phyloP scores from a whole-genome alignment of 30 jellyfish, hydroid and myxozoan genomes.

The Morbakka virulenta region DNA sequence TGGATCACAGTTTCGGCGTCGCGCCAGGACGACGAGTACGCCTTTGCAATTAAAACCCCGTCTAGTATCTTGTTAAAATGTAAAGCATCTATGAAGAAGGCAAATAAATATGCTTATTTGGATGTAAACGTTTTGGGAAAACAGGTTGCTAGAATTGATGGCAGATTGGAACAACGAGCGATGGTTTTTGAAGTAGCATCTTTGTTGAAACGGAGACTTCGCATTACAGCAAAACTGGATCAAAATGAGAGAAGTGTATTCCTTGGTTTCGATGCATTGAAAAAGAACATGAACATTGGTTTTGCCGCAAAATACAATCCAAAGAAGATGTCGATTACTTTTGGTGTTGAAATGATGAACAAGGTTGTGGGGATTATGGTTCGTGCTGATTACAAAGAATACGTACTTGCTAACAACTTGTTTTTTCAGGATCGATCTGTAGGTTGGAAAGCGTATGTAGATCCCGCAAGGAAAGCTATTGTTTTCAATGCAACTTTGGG shows the following conservation, averaged over 20 bases:
- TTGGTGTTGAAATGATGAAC: constrained; percentile 57
- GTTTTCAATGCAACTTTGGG: constrained; percentile 74
- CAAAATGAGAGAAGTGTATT: constrained; percentile 41
- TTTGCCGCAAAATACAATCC: constrained; percentile 76
- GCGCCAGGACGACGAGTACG: too few relatives aligned
- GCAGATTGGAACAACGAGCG: too few relatives aligned
- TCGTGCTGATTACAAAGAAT: constrained; percentile 61
- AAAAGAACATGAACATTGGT: constrained; percentile 51
- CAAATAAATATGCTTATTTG: too few relatives aligned
- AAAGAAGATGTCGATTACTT: constrained; percentile 39
- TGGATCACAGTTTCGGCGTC: too few relatives aligned
- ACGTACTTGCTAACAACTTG: constrained; percentile 37
- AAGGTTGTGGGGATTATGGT: constrained; percentile 65
- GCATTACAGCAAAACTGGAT: constrained; percentile 57
- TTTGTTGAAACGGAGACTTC: constrained; percentile 70
- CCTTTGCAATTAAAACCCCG: too few relatives aligned
- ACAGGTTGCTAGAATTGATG: too few relatives aligned
- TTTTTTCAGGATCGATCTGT: constrained; percentile 73
- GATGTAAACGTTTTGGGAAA: too few relatives aligned
- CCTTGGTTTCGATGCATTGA: constrained; percentile 59
- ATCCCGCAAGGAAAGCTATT: constrained; percentile 60
- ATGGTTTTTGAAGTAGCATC: too few relatives aligned
- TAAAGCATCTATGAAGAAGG: too few relatives aligned
- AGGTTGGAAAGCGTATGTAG: constrained; percentile 63
- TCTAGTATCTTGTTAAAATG: too few relatives aligned